phyloP scores from a whole-genome alignment of 2,797 vertebrate genomes.

The Borostomias antarcticus region DNA sequence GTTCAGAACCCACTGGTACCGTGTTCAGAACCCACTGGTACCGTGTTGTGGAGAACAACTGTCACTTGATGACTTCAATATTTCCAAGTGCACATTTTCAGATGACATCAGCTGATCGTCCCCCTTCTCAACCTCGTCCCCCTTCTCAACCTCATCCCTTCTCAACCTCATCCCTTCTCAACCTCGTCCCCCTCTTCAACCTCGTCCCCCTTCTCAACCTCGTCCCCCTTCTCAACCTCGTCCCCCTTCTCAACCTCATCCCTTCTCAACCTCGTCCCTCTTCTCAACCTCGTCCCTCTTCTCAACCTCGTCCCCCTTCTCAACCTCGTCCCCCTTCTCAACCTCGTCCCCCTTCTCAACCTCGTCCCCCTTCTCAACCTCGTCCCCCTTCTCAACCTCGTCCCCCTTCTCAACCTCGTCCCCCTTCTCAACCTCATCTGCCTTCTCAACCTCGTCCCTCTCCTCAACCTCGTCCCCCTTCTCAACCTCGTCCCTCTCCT shows the following conservation, averaged over 20 bases:
- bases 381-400: not conserved
- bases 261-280: slow-evolving; percentile 18
- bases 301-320: slow-evolving; percentile 15
- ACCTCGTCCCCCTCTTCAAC: slow-evolving; percentile 20
- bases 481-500: slow-evolving; percentile 14
- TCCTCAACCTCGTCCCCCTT: not conserved
- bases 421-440: no score
- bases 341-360: slow-evolving; percentile 3
- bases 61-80: no score
- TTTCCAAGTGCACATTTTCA: slow-evolving; percentile 49
- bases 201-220: not conserved
- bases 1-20: not conserved
- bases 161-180: no score
- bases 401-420: slow-evolving; percentile 9
- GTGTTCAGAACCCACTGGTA: no score
- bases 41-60: no score
- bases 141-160: not conserved
- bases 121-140: slow-evolving; percentile 20
- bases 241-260: no score
- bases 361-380: slow-evolving; percentile 23
- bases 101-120: slow-evolving; percentile 51
- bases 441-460: slow-evolving; percentile 18
- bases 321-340: slow-evolving; percentile 5
- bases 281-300: not conserved
- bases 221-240: slow-evolving; percentile 9